A percentile compares a stretch with the other conserved stretches of the same genome.
These are phyloP conservation scores for Chitala chitala DNA, from an alignment of 2,113 vertebrate genomes.

Conservation along the genomic window DNA sequence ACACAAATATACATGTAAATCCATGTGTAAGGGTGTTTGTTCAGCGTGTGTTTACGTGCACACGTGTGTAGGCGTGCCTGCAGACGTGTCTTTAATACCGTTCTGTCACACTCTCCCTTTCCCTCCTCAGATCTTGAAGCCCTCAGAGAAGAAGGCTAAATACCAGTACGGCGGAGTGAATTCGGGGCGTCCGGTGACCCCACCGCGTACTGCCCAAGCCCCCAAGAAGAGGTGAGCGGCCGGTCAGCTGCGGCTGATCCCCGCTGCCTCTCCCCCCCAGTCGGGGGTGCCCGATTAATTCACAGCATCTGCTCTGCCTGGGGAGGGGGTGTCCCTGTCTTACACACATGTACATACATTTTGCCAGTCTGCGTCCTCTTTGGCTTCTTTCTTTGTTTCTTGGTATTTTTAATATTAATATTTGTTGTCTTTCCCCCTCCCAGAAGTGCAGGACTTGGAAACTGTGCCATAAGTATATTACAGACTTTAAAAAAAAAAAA, in stretches of 20 bases:
- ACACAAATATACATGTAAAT: background rate
- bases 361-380: conserved; percentile 55
- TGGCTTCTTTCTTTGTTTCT: conserved; percentile 55
- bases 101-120: no score
- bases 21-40: no score
- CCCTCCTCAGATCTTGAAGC: conserved; percentile 74
- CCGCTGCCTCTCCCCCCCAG: background rate
- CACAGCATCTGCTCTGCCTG: conserved; percentile 40
- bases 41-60: no score
- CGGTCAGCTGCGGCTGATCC: background rate
- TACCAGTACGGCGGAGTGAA: conserved; percentile 87
- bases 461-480: no score
- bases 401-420: conserved; percentile 63
- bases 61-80: no score
- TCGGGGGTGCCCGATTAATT: background rate
- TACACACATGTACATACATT: conserved; percentile 66
- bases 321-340: conserved; percentile 63
- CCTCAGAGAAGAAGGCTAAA: conserved; percentile 89
- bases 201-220: conserved; percentile 82
- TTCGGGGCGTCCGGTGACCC: conserved; percentile 82
- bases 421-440: conserved; percentile 31
- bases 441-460: no score
- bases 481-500: no score
- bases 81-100: background rate
- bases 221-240: conserved; percentile 86